Conservation (phyloP, 1,140 invertebrate species). For the Cyclargus thomasi region DNA sequence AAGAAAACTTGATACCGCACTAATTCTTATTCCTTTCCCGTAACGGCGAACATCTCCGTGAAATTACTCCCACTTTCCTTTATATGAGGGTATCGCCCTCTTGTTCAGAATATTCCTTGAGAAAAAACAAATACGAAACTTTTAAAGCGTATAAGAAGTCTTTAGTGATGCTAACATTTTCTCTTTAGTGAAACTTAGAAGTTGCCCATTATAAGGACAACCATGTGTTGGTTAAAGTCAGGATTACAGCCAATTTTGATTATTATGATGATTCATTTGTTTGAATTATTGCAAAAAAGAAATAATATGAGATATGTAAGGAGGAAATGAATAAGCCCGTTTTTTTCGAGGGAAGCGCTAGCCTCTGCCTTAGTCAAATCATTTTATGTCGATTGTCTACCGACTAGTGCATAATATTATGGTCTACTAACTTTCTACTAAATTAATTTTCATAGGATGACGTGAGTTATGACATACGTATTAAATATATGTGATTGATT, state of each 20-base stretch:
- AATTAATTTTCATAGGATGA: too few species aligned
- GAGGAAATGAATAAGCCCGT: too few species aligned
- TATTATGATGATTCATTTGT: not conserved
- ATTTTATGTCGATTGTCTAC: too few species aligned
- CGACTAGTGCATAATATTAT: too few species aligned
- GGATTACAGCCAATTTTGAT: not conserved
- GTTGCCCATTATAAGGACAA: constrained; percentile 29
- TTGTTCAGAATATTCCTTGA: constrained; percentile 14
- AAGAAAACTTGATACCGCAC: constrained; percentile 14
- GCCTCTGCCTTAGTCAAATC: too few species aligned
- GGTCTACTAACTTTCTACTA: too few species aligned
- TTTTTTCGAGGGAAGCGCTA: too few species aligned
- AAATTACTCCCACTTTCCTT: constrained; percentile 6
- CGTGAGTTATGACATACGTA: too few species aligned
- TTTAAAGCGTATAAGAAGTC: constrained; percentile 40
- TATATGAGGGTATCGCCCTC: constrained; percentile 9
- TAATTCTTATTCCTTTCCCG: constrained; percentile 43
- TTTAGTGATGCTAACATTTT: constrained; percentile 42
- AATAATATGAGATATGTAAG: too few species aligned
- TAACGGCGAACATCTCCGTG: constrained; percentile 33
- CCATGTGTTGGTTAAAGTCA: not conserved
- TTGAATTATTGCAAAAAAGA: not conserved
- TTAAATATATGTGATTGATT: too few species aligned
- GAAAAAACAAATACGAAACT: constrained; percentile 31
- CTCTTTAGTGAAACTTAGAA: constrained; percentile 47